Evolutionary conservation across 92 coral and sea anemone genomes (phyloP).

Genomic region (Porites divaricata): DNA sequence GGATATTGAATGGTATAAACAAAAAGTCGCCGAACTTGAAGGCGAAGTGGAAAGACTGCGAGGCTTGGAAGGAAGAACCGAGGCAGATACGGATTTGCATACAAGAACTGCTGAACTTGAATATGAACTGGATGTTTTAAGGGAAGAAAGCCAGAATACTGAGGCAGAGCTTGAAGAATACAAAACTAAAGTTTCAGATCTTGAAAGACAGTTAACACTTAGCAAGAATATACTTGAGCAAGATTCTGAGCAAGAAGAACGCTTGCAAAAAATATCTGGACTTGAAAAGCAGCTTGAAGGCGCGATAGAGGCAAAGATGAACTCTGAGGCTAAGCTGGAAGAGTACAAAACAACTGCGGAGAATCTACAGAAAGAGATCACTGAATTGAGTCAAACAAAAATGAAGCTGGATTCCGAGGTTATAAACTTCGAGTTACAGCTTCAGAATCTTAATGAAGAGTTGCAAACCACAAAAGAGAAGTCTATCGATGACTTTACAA

Average conservation of each 20-base stretch:
- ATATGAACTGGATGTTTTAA: slow-evolving; percentile 54
- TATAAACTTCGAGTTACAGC: neutral
- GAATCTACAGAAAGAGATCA: slow-evolving; percentile 21
- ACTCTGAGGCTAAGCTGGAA: slow-evolving; percentile 28
- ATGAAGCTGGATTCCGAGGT: slow-evolving; percentile 11
- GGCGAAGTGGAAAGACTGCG: slow-evolving; percentile 49
- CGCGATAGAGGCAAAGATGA: slow-evolving; percentile 4
- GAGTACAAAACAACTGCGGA: slow-evolving; percentile 5
- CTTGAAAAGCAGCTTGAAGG: slow-evolving; percentile 34
- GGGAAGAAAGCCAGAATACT: slow-evolving; percentile 22
- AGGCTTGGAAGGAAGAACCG: slow-evolving; percentile 43
- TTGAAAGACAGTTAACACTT: slow-evolving; percentile 49
- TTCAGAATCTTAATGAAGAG: slow-evolving; percentile 8
- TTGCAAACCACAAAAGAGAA: slow-evolving; percentile 19
- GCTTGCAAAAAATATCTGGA: neutral
- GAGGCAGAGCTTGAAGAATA: slow-evolving; percentile 59
- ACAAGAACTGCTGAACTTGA: slow-evolving; percentile 43
- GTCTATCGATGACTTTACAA: slow-evolving; percentile 35
- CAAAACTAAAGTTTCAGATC: slow-evolving; percentile 45
- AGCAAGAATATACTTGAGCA: slow-evolving; percentile 34
- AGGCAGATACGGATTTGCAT: slow-evolving; percentile 37
- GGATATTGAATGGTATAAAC: slow-evolving; percentile 67
- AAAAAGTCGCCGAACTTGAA: slow-evolving; percentile 67
- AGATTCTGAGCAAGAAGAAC: neutral
- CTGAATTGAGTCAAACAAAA: slow-evolving; percentile 27